Conservation (phyloP, 1,140 invertebrate genomes). For the Drosophila bipectinata region DNA sequence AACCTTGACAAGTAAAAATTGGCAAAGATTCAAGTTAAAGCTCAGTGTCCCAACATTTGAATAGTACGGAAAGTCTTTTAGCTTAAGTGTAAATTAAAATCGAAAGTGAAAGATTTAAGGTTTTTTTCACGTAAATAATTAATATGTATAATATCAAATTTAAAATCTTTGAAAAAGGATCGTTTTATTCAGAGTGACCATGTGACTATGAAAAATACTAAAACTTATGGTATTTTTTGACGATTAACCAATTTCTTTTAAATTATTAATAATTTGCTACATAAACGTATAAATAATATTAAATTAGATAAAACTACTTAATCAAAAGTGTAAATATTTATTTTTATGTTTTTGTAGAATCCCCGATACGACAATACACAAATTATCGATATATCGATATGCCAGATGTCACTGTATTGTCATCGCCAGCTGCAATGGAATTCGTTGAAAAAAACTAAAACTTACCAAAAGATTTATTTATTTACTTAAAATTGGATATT, state of each 20-base stretch:
- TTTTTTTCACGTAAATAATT: not conserved
- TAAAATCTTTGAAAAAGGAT: not conserved
- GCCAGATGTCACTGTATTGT: not conserved
- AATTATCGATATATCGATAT: not conserved
- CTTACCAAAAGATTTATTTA: slow-evolving; percentile 24
- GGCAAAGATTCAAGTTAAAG: slow-evolving; percentile 57
- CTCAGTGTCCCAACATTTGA: not conserved
- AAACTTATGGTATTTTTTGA: too few relatives aligned
- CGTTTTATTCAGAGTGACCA: slow-evolving; percentile 19
- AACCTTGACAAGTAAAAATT: slow-evolving; percentile 66
- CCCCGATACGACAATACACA: not conserved
- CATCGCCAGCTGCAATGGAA: slow-evolving; percentile 17
- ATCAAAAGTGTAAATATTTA: not conserved
- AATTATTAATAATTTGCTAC: too few relatives aligned
- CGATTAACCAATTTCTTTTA: not conserved
- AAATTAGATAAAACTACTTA: too few relatives aligned
- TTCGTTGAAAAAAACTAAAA: slow-evolving; percentile 27
- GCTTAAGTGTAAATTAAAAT: not conserved
- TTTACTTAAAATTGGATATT: slow-evolving; percentile 18
- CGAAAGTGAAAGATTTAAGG: slow-evolving; percentile 15
- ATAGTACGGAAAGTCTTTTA: not conserved
- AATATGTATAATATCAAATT: too few relatives aligned
- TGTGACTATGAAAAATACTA: not conserved
- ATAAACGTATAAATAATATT: too few relatives aligned
- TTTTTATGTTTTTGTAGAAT: not conserved